Conservation (phyloP, 1,140 invertebrate genomes). For the Drosophila serrata region DNA sequence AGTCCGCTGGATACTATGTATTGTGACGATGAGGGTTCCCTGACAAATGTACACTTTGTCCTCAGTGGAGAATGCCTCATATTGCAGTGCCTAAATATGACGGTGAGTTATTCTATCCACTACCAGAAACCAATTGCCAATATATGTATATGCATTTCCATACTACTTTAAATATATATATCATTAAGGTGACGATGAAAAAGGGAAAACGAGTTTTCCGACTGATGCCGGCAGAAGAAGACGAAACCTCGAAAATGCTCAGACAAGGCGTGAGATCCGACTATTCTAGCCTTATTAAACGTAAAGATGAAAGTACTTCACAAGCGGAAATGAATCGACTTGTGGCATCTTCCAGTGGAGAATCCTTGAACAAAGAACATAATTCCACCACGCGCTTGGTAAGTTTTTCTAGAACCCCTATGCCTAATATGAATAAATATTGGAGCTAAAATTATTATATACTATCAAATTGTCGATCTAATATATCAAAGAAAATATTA, state of each 20-base stretch:
- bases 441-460: too few species aligned
- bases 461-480: background rate
- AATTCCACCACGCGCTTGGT: constrained; percentile 3
- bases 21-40: constrained; percentile 60
- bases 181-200: constrained; percentile 27
- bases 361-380: background rate
- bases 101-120: constrained; percentile 17
- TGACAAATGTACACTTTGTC: constrained; percentile 76
- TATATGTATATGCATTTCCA: background rate
- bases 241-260: background rate
- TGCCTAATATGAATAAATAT: too few species aligned
- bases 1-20: constrained; percentile 74
- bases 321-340: background rate
- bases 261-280: constrained; percentile 5
- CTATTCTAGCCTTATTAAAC: background rate
- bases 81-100: constrained; percentile 72
- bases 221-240: background rate
- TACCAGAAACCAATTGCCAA: background rate
- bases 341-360: background rate
- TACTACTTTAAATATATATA: background rate
- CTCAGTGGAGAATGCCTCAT: constrained; percentile 81
- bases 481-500: too few species aligned
- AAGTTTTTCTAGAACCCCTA: background rate
- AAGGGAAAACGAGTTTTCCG: constrained; percentile 30
- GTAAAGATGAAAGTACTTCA: background rate